phyloP scores from a whole-genome alignment of 2,888 invertebrate genomes.

The Tanypteryx hageni region DNA sequence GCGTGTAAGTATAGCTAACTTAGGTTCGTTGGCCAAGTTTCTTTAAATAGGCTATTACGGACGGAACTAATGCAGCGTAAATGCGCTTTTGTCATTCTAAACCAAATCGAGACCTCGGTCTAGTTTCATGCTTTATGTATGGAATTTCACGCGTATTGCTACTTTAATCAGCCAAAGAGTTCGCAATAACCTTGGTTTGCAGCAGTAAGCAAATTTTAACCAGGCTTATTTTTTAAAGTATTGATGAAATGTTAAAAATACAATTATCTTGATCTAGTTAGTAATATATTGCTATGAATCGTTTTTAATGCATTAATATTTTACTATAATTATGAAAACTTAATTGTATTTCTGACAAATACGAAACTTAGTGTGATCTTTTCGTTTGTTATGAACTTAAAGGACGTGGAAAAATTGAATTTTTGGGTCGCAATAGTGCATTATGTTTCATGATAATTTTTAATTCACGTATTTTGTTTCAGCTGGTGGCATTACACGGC shows the following conservation, averaged over 20 bases:
- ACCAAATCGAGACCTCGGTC: neutral
- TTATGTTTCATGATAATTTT: neutral
- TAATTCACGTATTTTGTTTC: constrained; percentile 72
- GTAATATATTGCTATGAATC: neutral
- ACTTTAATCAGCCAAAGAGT: neutral
- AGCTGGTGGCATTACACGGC: constrained; percentile 95
- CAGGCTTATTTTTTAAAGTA: neutral
- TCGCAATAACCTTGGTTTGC: neutral
- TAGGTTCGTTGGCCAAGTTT: neutral
- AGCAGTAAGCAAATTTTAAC: neutral
- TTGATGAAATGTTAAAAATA: neutral
- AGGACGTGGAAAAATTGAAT: too few relatives aligned
- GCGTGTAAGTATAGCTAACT: constrained; percentile 84
- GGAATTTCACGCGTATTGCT: neutral
- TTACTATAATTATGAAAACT: neutral
- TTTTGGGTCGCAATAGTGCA: neutral
- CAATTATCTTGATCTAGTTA: neutral
- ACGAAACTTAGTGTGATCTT: neutral
- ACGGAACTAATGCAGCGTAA: neutral
- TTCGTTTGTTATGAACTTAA: too few relatives aligned
- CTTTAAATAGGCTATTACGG: neutral
- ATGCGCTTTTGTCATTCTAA: constrained; percentile 52
- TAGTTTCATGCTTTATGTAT: neutral
- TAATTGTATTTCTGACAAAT: neutral
- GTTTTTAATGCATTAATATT: neutral